Conservation (phyloP, 1,140 invertebrate species). For the Nephila pilipes region DNA sequence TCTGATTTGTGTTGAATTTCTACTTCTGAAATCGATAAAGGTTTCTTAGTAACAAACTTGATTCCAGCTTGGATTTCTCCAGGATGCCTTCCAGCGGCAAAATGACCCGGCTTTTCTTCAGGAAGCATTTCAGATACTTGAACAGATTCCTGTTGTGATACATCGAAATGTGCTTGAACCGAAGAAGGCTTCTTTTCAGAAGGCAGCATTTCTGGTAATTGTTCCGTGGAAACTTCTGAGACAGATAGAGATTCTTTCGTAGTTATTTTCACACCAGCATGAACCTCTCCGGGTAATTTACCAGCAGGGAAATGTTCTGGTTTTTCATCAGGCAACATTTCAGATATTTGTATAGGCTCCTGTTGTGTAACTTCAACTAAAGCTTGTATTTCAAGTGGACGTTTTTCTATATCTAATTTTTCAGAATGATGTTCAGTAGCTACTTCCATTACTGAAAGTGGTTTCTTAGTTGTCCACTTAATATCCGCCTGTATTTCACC, state of each 20-base stretch:
- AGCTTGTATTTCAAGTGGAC: constrained; percentile 67
- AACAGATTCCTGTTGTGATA: constrained; percentile 66
- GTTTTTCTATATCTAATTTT: constrained; percentile 39
- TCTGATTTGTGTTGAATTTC: constrained; percentile 54
- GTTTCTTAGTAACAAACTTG: constrained; percentile 58
- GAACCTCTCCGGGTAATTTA: constrained; percentile 61
- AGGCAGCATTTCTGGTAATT: constrained; percentile 46
- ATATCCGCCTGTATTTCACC: constrained; percentile 69
- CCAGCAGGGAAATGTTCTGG: constrained; percentile 56
- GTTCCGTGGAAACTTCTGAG: constrained; percentile 73
- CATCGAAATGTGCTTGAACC: constrained; percentile 26
- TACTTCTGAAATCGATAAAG: constrained; percentile 72
- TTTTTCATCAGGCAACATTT: constrained; percentile 74
- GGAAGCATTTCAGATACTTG: constrained; percentile 41
- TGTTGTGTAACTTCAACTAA: constrained; percentile 42
- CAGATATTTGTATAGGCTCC: constrained; percentile 64
- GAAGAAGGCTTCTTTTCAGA: constrained; percentile 34
- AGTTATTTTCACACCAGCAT: constrained; percentile 57
- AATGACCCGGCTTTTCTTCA: constrained; percentile 71
- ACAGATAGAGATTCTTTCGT: constrained; percentile 71
- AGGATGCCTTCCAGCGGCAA: constrained; percentile 73
- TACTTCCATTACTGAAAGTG: constrained; percentile 75
- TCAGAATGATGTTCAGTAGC: constrained; percentile 62
- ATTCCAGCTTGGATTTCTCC: constrained; percentile 75
- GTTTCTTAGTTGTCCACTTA: constrained; percentile 68